Percentiles rank a stretch among this genome's conserved stretches.
These are phyloP conservation scores for Cephus rjabovi DNA, from an alignment of 2,888 invertebrate species.

Conservation along the genomic window DNA sequence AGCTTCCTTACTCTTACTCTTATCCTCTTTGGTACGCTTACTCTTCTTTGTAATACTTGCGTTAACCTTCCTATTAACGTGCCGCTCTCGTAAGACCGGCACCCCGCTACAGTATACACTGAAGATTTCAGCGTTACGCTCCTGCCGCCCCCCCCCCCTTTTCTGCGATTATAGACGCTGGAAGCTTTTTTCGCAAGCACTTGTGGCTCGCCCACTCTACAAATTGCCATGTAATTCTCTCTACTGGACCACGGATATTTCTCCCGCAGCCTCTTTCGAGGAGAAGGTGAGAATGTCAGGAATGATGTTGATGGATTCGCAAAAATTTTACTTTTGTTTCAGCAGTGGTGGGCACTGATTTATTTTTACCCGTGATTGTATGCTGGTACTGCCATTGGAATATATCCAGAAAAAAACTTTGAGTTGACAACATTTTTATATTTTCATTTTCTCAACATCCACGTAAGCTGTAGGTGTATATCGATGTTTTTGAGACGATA, in stretches of 20 bases:
- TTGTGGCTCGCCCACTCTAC: background rate
- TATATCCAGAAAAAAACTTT: background rate
- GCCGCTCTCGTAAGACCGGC: background rate
- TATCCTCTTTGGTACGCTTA: too few species aligned
- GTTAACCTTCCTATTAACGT: background rate
- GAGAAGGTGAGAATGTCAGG: background rate
- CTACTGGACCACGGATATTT: background rate
- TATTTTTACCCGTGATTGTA: background rate
- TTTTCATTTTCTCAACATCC: background rate
- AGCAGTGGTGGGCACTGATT: background rate
- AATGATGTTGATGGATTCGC: background rate
- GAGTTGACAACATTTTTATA: background rate
- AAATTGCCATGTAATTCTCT: background rate
- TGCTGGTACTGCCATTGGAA: background rate
- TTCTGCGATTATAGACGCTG: background rate
- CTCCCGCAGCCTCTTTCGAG: background rate
- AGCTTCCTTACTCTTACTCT: too few species aligned
- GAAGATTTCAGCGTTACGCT: background rate
- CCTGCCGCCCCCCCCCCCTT: background rate
- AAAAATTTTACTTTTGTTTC: background rate
- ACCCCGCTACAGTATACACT: background rate
- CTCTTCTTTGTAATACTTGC: too few species aligned
- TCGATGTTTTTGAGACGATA: too few species aligned
- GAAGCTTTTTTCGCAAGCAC: background rate
- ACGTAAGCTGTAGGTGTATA: too few species aligned